Percentiles rank a stretch among this genome's conserved stretches.
Conservation (phyloP, 2,113 vertebrate species). For the Sitta europaea region DNA sequence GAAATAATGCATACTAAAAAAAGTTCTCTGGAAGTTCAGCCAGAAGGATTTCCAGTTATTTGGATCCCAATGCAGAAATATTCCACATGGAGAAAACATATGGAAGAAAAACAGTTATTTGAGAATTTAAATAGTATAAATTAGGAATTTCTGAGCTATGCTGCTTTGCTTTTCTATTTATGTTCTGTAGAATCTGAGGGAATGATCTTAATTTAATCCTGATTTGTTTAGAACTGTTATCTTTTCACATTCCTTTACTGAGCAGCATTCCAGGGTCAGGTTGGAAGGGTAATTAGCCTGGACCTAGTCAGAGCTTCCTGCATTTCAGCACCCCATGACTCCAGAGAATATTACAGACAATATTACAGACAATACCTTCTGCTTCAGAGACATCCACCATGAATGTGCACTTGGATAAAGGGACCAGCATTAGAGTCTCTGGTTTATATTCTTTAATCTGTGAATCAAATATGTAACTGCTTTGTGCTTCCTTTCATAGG, state of each 20-base stretch:
- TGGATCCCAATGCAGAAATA: not conserved
- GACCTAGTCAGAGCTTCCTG: not conserved
- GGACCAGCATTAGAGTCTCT: not conserved
- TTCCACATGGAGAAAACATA: not conserved
- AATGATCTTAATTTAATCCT: not conserved
- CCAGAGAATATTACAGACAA: not conserved
- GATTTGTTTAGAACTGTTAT: not conserved
- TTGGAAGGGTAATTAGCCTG: not conserved
- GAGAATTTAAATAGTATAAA: not conserved
- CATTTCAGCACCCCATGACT: not conserved
- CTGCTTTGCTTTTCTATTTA: not conserved
- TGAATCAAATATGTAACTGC: not conserved
- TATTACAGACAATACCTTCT: not conserved
- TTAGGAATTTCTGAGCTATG: not conserved
- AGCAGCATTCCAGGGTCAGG: not conserved
- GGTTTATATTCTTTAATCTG: not conserved
- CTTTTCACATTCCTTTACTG: not conserved
- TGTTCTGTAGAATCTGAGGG: not conserved
- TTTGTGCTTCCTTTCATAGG: constrained; percentile 63
- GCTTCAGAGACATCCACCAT: not conserved
- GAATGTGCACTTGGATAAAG: not conserved
- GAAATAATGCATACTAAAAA: not conserved
- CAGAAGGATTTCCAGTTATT: not conserved
- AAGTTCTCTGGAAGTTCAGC: not conserved
- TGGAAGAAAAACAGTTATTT: not conserved